A percentile compares a stretch with the other conserved stretches of the same genome.
phyloP scores from a whole-genome alignment of 2,113 vertebrate genomes.

The Myanophis thanlyinensis region DNA sequence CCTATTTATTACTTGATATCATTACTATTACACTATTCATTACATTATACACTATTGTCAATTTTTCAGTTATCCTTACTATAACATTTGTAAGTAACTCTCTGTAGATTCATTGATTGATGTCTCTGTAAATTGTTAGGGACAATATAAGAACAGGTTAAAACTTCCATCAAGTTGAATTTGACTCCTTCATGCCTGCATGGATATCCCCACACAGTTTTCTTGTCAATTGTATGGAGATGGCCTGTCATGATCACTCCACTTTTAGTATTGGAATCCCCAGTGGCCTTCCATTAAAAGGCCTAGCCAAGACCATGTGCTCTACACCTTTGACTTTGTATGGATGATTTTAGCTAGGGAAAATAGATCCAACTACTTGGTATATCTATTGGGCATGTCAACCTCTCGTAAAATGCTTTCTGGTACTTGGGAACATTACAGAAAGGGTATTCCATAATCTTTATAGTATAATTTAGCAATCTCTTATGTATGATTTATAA shows the following conservation, averaged over 20 bases:
- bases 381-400: background rate
- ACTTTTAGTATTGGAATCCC: background rate
- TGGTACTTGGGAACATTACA: background rate
- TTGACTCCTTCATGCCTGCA: background rate
- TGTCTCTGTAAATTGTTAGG: background rate
- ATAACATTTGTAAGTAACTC: constrained; percentile 29
- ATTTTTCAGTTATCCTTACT: background rate
- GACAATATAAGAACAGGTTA: background rate
- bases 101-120: background rate
- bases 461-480: background rate
- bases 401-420: background rate
- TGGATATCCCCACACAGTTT: background rate
- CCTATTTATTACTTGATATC: background rate
- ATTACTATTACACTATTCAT: too few relatives aligned
- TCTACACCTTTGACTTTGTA: background rate
- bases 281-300: background rate
- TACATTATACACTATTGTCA: too few relatives aligned
- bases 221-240: background rate
- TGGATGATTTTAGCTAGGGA: background rate
- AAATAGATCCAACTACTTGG: background rate
- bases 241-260: background rate
- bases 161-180: background rate
- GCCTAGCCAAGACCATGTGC: background rate
- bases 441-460: background rate
- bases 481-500: background rate